Conservation (phyloP, 2,113 vertebrate genomes). For the Phrynocephalus versicolor region DNA sequence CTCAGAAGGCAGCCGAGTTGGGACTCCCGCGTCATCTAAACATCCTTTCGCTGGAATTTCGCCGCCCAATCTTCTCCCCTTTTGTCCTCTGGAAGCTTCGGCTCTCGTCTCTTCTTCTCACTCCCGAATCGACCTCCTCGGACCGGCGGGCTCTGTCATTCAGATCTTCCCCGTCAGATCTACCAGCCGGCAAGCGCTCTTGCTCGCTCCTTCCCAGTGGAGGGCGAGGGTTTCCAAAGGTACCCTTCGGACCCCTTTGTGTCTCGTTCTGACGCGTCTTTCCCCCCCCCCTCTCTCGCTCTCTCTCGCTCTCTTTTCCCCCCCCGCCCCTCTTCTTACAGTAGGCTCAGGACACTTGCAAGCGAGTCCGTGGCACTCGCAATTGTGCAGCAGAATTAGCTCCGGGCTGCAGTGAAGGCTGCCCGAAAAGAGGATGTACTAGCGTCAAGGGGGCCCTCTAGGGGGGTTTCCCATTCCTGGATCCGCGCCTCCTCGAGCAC, state of each 20-base stretch:
- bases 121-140: conserved; percentile 65
- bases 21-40: conserved; percentile 72
- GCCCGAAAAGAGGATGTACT: conserved; percentile 69
- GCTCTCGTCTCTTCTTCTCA: conserved; percentile 66
- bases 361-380: conserved; percentile 62
- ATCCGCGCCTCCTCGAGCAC: conserved; percentile 52
- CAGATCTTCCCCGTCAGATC: conserved; percentile 41
- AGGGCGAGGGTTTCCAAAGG: conserved; percentile 46
- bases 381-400: conserved; percentile 76
- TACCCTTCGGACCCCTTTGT: conserved; percentile 40
- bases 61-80: neutral
- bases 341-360: conserved; percentile 69
- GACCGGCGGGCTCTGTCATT: conserved; percentile 61
- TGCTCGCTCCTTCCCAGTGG: neutral
- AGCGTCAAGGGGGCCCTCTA: conserved; percentile 83
- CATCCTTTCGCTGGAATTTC: conserved; percentile 66
- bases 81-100: conserved; percentile 42
- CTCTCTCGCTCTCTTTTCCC: no score
- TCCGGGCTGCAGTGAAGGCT: conserved; percentile 73
- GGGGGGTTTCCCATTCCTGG: conserved; percentile 75
- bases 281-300: neutral
- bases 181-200: conserved; percentile 58
- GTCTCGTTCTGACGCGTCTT: neutral
- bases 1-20: conserved; percentile 66
- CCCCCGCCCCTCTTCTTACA: conserved; percentile 25